phyloP scores from a whole-genome alignment of 2,113 vertebrate species.

The Rattus rattus region DNA sequence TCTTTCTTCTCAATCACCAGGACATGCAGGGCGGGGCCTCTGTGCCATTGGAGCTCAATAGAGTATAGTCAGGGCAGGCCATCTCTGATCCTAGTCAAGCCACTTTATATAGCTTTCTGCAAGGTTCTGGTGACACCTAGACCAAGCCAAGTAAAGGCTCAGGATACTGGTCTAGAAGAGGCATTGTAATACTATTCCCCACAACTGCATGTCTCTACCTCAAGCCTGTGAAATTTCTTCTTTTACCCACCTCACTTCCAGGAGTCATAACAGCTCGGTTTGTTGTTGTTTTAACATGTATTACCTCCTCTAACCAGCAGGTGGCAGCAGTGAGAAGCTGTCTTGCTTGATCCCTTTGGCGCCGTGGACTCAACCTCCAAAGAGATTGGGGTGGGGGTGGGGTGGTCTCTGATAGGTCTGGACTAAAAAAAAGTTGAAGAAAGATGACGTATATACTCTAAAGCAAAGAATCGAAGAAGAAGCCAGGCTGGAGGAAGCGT shows the following conservation, averaged over 20 bases:
- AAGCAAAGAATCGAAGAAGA: background rate
- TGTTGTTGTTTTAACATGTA: background rate
- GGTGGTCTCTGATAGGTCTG: background rate
- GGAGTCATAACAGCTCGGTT: background rate
- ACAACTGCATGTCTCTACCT: background rate
- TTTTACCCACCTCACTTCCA: background rate
- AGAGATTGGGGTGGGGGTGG: conserved; percentile 1
- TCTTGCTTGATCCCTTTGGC: background rate
- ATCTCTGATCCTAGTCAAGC: background rate
- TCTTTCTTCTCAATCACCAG: background rate
- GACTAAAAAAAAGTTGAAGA: background rate
- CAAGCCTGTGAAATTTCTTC: too few species aligned
- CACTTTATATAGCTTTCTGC: background rate
- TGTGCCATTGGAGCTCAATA: background rate
- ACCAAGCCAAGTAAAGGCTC: background rate
- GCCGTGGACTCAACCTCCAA: conserved; percentile 49
- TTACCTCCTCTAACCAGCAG: conserved; percentile 38
- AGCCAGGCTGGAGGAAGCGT: background rate
- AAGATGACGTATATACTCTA: background rate
- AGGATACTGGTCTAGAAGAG: background rate
- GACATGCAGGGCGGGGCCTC: background rate
- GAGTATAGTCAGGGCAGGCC: background rate
- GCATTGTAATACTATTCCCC: background rate
- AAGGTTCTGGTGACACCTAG: background rate
- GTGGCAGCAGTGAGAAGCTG: background rate